Evolutionary conservation across 1,140 invertebrate species (phyloP), one percentile per base, ranked within the genome.

Genomic region (Drosophila littoralis): DNA sequence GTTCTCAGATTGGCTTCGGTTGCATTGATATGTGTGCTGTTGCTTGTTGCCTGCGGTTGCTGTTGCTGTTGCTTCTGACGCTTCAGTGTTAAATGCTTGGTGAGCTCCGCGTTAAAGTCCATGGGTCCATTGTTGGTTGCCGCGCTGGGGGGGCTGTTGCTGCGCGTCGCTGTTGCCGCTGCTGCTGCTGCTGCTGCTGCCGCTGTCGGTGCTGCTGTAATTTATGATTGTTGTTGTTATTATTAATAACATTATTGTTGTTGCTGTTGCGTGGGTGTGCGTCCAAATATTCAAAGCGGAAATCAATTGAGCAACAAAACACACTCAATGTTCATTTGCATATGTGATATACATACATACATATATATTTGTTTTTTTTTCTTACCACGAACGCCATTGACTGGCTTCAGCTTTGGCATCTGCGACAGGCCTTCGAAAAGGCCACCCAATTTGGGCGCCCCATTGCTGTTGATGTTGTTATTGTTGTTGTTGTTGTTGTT

Each of bases 381-480:
- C 90, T 69, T 74, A 91, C 90, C 82, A 51, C 85, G 91, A 78
- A 93, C 92, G 52, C 94, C 89, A 70, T 96, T 96, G 58, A 96
- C 96, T 42, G 96, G 94, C 91, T 96, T 97, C 52, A 98, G 93
- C 92, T 97, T 97, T 59, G 97, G 97, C 95, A 98, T 97, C 50
- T 96, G 96, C 57, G 91, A 79, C 59, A 92, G 73, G 46, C 96
- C 97, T 73, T 96, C 95, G 93, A 98, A 97, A 35, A 97, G 93
- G 42, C 96, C 97, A 63, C 95, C 96, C 45, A 98, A 93, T 48
- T 94, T 94, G 64, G 94, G 93, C 54, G 93, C 93, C 50, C 93
- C 93, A 91, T 93, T 93, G 63, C 84, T 93, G 72, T 91, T 74
- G 66, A 38, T 89, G 70, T 74, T 93, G 63, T 90, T 93, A 17